Evolutionary conservation across 2,888 invertebrate species (phyloP), one percentile per base, ranked within the genome.

Genomic region (Ceraclea dissimilis): DNA sequence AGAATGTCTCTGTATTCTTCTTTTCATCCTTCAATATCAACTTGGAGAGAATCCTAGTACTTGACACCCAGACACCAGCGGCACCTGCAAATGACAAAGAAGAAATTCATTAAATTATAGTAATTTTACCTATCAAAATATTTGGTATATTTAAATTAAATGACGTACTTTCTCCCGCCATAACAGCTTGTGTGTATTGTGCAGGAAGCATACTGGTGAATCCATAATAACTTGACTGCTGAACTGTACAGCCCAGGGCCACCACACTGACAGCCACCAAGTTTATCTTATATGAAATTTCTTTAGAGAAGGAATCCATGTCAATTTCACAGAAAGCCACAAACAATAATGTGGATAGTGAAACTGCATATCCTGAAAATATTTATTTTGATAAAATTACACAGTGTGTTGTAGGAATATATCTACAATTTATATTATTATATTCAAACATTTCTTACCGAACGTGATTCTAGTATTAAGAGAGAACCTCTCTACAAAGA

Each of bases 161-260:
- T 33, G 17, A 46, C 49, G 80, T 76, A 88, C 93, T 94, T 80
- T 94, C 94, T 58, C 94, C 94, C 4, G 90, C 89, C 94, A 94
- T 94, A 1, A 94, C 92, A 31, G 94, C 93, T 71, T 94, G 93
- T 0, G 93, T 94, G 67, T 93, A 94, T 62, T 87, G 78, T 61
- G 88, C 85, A 19, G 94, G 94, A 60, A 94, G 75, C 84, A 93
- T 93, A 59, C 93, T 92, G 1, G 93, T 91, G 69, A 92, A 93
- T 2, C 94, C 94, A 69, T 94, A 94, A 72, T 93, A 94, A 67
- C 93, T 93, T 1, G 93, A 93, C 70, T 94, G 94, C 71, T 94
- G 94, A 57, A 94, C 88, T 79, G 93, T 93, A 67, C 93, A 93
- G 4, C 93, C 93, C 57, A 93, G 81, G 1, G 93, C 90, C 0